Evolutionary conservation across 2,797 vertebrate species (phyloP), one percentile per base, ranked within the genome.

Genomic region (Salarias fasciatus): DNA sequence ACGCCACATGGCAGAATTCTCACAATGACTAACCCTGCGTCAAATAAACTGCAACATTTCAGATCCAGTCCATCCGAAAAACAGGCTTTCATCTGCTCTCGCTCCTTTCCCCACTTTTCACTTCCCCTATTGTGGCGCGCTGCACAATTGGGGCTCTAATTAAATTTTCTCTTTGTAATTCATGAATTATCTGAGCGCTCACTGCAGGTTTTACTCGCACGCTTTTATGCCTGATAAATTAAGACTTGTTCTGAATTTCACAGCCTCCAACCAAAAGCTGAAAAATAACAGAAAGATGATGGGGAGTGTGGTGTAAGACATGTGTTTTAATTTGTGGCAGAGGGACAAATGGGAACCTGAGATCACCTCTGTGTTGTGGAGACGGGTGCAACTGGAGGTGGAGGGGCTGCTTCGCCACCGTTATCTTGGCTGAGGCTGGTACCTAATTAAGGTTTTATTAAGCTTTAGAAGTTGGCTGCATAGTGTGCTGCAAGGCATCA

Each of bases 371-470:
- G 62, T 48, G 53, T 72, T 63, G 64, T n/a, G n/a, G n/a, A n/a
- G n/a, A n/a, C n/a, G n/a, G n/a, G n/a, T 68, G 60, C 68, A 73
- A 58, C 2, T 29, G 58, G 63, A 73, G 45, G 74, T 75, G 43
- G 51, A 69, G 68, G 8, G 40, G 49, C 44, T 74, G 74, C 74
- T 81, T 69, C 13, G 0, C 60, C 62, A 46, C 41, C 46, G 84
- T 86, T 72, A 80, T 83, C 73, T 80, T 69, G 67, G 75, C 69
- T 56, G 62, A 64, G 63, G 58, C 64, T 69, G 53, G 61, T 72
- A 52, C 73, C 84, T 88, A 83, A 91, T 92, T 85, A 90, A 82
- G 88, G 75, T 86, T 90, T 91, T 82, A 89, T 90, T 90, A 84
- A 90, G 84, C 86, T 76, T 89, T 44, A 87, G 86, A 91, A 88